Evolutionary conservation across 2,113 vertebrate genomes (phyloP).

Genomic region (Loxodonta africana): DNA sequence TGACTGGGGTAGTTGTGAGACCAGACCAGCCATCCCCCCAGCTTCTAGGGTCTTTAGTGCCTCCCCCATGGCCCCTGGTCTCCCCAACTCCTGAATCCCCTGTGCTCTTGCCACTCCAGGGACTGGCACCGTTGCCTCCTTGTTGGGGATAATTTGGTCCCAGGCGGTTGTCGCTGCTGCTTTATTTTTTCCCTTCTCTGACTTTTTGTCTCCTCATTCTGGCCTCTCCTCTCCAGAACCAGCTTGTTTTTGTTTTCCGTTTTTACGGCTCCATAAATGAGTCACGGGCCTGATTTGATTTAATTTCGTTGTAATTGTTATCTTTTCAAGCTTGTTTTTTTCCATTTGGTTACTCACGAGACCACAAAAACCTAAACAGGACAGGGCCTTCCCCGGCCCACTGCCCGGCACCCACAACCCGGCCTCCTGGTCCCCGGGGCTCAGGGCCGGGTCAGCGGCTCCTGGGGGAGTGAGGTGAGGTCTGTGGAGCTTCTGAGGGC

Average conservation of each 20-base stretch:
- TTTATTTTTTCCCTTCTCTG: background rate
- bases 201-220: background rate
- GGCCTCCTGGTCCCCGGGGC: background rate
- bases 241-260: conserved; percentile 90
- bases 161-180: background rate
- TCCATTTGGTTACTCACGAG: conserved; percentile 90
- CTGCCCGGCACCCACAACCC: background rate
- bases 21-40: background rate
- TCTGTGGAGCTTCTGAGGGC: background rate
- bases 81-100: background rate
- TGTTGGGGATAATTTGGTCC: background rate
- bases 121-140: background rate
- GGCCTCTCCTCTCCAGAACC: conserved; percentile 62
- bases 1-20: background rate
- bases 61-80: background rate
- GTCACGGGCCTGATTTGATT: conserved; percentile 89
- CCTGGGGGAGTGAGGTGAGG: background rate
- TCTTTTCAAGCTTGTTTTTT: conserved; percentile 89
- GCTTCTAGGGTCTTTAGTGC: background rate
- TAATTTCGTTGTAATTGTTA: conserved; percentile 90
- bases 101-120: background rate
- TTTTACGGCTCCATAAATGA: conserved; percentile 90
- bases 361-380: conserved; percentile 91
- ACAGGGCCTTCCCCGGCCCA: conserved; percentile 82
- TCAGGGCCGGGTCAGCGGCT: background rate